A percentile compares a stretch with the other conserved stretches of the same genome.
phyloP scores from a whole-genome alignment of 1,140 invertebrate species.

The Nylanderia fulva region DNA sequence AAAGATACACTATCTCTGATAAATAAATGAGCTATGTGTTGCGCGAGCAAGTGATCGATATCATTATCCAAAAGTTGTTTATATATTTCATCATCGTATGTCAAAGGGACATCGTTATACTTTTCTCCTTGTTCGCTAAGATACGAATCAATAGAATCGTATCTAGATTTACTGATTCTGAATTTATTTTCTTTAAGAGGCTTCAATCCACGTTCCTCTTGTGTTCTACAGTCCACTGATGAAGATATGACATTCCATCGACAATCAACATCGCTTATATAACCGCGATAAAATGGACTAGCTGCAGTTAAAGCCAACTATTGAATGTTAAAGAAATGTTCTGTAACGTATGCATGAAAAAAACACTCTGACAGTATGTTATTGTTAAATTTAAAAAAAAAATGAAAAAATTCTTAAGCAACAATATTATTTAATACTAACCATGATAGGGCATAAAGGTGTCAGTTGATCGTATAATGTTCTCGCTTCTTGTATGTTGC shows the following conservation, averaged over 20 bases:
- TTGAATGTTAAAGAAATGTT: conserved; percentile 79
- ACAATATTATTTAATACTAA: conserved; percentile 83
- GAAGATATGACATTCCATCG: conserved; percentile 98
- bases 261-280: conserved; percentile 97
- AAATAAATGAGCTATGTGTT: conserved; percentile 99
- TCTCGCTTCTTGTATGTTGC: conserved; percentile 98
- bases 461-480: conserved; percentile 99
- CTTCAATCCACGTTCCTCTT: conserved; percentile 95
- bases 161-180: conserved; percentile 97
- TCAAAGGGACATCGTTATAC: conserved; percentile 96
- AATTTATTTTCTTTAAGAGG: conserved; percentile 92
- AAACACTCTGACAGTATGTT: conserved; percentile 64
- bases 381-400: conserved; percentile 33
- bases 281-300: conserved; percentile 97
- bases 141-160: conserved; percentile 99
- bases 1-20: conserved; percentile 98
- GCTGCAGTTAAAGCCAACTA: conserved; percentile 98
- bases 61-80: conserved; percentile 93
- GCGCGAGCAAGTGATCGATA: conserved; percentile 96
- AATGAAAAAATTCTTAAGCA: background rate
- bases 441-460: conserved; percentile 98
- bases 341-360: conserved; percentile 74
- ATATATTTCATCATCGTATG: conserved; percentile 95
- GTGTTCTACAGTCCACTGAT: conserved; percentile 98
- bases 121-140: conserved; percentile 94